Base-by-base conservation (phyloP, 2,113 vertebrate genomes). In the Rutilus rutilus region DNA sequence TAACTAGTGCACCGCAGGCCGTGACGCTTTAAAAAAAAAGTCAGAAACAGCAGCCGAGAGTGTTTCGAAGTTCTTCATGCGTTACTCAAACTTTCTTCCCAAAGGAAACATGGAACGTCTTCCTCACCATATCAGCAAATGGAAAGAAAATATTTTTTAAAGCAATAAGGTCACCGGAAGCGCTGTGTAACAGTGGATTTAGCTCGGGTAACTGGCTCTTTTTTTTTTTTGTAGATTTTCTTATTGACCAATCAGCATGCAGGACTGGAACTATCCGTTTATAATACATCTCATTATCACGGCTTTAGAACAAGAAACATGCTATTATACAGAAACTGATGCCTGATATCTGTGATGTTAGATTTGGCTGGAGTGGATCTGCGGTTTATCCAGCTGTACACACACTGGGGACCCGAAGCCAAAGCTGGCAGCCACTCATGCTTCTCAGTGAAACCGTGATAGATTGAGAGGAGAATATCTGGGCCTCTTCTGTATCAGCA, bases 401-500 rank as follows among this genome's bases (percentile, higher is more conserved):
- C 67, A 75, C 82, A 54, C 77, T 62, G 19, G 82, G 65, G 17
- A 87, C 45, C 71, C 64, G 8, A 78, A 75, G 67, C 27, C 45
- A 69, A 80, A 82, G 36, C 71, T 30, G 60, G 69, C 81, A 85
- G 54, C 50, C 78, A 71, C 83, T 85, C 82, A 33, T 65, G 52
- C 65, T 75, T 54, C 69, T 81, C 82, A 25, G 45, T 64, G 80
- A 73, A 80, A 75, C 75, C 50, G 82, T 76, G 82, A 86, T 82
- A 80, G 80, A 86, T 85, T 23, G 83, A 89, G 71, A 86, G 59
- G 78, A 71, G 75, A 45, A 71, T 77, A 60, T 79, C 59, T 83
- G 45, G 82, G 88, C 60, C 84, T 84, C 86, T 85, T 89, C 78
- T 82, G 69, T 90, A 85, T 76, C 79, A 87, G 82, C 83, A 82